Conservation (phyloP, 2,113 vertebrate genomes). For the Accipiter cooperii region DNA sequence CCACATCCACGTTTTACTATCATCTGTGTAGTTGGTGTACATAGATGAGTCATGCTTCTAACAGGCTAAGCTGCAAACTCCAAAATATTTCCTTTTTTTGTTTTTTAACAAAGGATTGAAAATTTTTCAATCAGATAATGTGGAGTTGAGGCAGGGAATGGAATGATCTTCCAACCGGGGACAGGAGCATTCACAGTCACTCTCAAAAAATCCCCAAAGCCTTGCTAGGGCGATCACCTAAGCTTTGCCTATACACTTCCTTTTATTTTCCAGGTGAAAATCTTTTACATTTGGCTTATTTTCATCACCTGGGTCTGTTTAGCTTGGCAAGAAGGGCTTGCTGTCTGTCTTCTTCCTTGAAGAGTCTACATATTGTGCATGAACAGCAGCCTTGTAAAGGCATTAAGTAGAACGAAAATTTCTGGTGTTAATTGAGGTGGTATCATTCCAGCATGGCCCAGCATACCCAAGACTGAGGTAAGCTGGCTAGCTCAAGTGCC, state of each 20-base stretch:
- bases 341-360: neutral
- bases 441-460: rapidly evolving
- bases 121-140: rapidly evolving
- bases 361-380: neutral
- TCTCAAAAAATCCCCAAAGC: neutral
- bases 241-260: neutral
- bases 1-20: neutral
- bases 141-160: neutral
- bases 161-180: neutral
- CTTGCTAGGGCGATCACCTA: neutral
- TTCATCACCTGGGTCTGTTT: neutral
- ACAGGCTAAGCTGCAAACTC: neutral
- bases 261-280: neutral
- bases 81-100: neutral
- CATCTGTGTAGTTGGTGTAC: neutral
- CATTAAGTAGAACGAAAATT: neutral
- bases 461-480: neutral
- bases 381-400: neutral
- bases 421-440: neutral
- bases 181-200: neutral
- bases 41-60: neutral
- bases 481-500: neutral
- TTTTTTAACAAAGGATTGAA: neutral
- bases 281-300: neutral
- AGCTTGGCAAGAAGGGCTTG: neutral